Evolutionary conservation across 2,888 invertebrate species (phyloP), one percentile per base, ranked within the genome.

Genomic region (Lycia hirtaria): DNA sequence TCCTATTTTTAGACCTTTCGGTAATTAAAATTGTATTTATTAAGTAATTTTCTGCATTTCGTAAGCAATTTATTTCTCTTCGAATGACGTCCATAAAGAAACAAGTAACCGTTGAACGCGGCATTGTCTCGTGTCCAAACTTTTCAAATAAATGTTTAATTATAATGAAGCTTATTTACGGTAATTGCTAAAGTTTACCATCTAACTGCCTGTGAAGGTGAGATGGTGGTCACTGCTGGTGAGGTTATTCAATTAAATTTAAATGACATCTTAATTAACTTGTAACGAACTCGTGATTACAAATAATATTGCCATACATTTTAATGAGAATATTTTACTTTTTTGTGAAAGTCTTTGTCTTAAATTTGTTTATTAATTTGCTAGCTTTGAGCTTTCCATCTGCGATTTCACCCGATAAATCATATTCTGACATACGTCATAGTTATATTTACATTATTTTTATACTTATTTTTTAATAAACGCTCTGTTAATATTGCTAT

Each of bases 101-200:
- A 1, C 14, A 22, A 22, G 20, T 22, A 41, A 41, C 33, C 12
- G 38, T 35, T 14, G 15, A 40, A 45, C 7, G 24, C 32, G 38
- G 32, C 6, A 40, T 54, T 24, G 20, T 28, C 17, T 32, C 40
- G 5, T n/a, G 20, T 19, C n/a, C 7, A 20, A 57, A 57, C 41
- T 57, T 52, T 52, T 52, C 41, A 17, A 28, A 57, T 52, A 48
- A 57, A 50, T 30, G 28, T 48, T 51, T 57, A 33, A 52, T 37
- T 52, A 35, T 52, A 14, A 48, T 35, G 14, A 35, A 24, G 15
- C 40, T 56, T 38, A 47, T 56, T 52, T 41, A 52, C 28, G 35
- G 28, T 47, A 52, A 57, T 37, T 37, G 28, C 45, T 9, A 37
- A 57, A 57, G 57, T 57, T 57, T 41, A 33, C 20, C 19, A 56